Evolutionary conservation across 2,888 invertebrate genomes (phyloP).

Genomic region (Galeruca laticollis): DNA sequence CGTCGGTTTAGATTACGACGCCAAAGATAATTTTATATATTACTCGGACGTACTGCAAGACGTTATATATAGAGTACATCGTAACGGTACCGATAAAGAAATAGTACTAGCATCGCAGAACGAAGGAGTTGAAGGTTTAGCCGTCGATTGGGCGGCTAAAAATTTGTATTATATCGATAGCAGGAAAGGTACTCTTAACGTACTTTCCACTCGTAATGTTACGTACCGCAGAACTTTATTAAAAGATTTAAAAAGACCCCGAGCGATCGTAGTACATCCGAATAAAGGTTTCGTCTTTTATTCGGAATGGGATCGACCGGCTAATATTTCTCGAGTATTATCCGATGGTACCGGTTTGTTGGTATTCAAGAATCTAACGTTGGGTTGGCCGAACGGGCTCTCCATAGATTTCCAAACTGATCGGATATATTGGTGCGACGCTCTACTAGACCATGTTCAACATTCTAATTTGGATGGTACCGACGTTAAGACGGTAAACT

Average conservation of each 20-base stretch:
- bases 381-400: constrained; percentile 98
- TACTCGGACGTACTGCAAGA: constrained; percentile 98
- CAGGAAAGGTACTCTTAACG: constrained; percentile 93
- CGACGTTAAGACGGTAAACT: constrained; percentile 90
- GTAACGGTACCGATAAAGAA: constrained; percentile 84
- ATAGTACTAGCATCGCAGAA: constrained; percentile 96
- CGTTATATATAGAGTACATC: constrained; percentile 87
- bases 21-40: constrained; percentile 90
- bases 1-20: constrained; percentile 95
- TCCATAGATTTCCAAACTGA: constrained; percentile 91
- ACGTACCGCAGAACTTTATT: constrained; percentile 86
- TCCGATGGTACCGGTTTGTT: constrained; percentile 89
- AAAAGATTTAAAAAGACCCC: constrained; percentile 89
- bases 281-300: constrained; percentile 94
- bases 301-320: constrained; percentile 96
- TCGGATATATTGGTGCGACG: constrained; percentile 97
- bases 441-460: constrained; percentile 94
- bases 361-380: constrained; percentile 89
- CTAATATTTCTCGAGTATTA: constrained; percentile 93
- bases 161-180: constrained; percentile 97
- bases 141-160: constrained; percentile 96
- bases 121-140: constrained; percentile 95
- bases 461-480: constrained; percentile 92
- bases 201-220: constrained; percentile 88
- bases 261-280: constrained; percentile 97